phyloP scores from a whole-genome alignment of 1,140 invertebrate genomes.

The Paraescarpia echinospica region DNA sequence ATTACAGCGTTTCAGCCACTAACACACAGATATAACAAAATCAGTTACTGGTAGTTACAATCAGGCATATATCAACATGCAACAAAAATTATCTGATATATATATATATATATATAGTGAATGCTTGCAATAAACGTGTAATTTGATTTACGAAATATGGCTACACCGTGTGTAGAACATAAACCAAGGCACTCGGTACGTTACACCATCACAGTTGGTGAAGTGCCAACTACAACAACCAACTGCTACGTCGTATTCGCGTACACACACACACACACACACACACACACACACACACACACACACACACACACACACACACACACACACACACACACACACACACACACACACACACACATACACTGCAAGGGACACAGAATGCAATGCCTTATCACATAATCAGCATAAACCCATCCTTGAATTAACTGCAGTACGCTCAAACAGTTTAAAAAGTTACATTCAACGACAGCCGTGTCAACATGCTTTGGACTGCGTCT shows the following conservation, averaged over 20 bases:
- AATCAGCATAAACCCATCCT: too few relatives aligned
- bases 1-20: neutral
- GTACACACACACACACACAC: neutral
- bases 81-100: neutral
- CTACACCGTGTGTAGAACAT: neutral
- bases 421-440: too few relatives aligned
- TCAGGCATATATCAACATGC: neutral
- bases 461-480: too few relatives aligned
- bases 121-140: neutral
- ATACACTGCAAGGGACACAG: neutral
- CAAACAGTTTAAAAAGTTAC: too few relatives aligned
- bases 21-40: neutral
- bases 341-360: slow-evolving; percentile 13
- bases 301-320: slow-evolving; percentile 22
- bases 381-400: too few relatives aligned
- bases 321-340: slow-evolving; percentile 24
- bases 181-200: neutral
- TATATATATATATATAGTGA: neutral
- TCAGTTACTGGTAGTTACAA: neutral
- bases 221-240: neutral
- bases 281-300: slow-evolving; percentile 21
- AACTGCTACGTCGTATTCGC: neutral
- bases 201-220: neutral
- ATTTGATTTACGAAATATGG: neutral
- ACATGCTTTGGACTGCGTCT: too few relatives aligned